Conservation (phyloP, 2,888 invertebrate genomes). For the Macropis europaea region DNA sequence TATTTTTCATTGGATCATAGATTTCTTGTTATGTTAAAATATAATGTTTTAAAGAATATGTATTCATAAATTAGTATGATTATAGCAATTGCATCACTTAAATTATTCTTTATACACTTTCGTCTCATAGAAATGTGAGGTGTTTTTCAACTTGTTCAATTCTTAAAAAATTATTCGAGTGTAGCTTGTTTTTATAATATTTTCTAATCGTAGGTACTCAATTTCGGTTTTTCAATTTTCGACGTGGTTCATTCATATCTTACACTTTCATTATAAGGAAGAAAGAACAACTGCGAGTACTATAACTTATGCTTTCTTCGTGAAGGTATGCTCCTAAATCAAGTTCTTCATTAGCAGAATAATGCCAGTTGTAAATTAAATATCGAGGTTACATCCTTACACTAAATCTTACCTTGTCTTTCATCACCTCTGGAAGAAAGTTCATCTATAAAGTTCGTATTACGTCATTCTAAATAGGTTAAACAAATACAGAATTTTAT, state of each 20-base stretch:
- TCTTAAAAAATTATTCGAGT: neutral
- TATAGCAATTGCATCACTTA: neutral
- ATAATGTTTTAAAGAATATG: slow-evolving; percentile 1
- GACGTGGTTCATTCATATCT: neutral
- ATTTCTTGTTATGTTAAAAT: neutral
- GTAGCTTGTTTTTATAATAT: neutral
- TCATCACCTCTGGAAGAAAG: neutral
- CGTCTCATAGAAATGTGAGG: neutral
- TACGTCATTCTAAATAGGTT: neutral
- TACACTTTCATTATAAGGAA: neutral
- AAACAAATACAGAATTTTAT: neutral
- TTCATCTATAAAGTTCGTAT: neutral
- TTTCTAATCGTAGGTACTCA: neutral
- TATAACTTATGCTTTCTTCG: slow-evolving; percentile 9
- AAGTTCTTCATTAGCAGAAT: slow-evolving; percentile 30
- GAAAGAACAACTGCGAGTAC: slow-evolving; percentile 2
- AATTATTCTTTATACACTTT: slow-evolving; percentile 5
- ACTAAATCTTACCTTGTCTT: neutral
- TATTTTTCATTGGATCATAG: neutral
- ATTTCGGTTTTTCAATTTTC: neutral
- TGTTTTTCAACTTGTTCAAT: neutral
- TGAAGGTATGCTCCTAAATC: slow-evolving; percentile 5
- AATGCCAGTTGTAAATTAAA: slow-evolving; percentile 22
- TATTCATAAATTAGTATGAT: neutral
- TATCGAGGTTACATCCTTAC: neutral